Base-by-base conservation (phyloP, 2,113 vertebrate species). In the Potamarius usumacintae region DNA sequence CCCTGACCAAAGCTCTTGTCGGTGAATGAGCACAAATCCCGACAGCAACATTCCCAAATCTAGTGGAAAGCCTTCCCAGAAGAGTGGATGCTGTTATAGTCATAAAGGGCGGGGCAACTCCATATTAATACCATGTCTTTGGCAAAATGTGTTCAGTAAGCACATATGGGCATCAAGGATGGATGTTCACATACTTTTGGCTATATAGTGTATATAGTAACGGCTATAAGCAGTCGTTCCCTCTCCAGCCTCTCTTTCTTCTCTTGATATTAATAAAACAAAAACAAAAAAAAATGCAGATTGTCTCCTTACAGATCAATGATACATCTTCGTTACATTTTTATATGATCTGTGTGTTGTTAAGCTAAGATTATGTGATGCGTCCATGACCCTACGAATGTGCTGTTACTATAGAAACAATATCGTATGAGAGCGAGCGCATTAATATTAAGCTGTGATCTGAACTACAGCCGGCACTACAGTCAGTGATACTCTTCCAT, bases 351-450 rank as follows among this genome's bases (percentile, higher is more conserved):
- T 27, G 11, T 15, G 15, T 27, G 14, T 78, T 72, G 42, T 76
- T 53, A 78, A 2, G 25, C 25, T 79, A 9, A 18, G 14, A 30
- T 30, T 18, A 34, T 34, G 27, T 34, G 15, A 8, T 1, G 53
- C 34, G 2, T 53, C 50, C 76, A 78, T 6, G 52, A 9, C 5
- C 14, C 55, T 34, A 15, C 34, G 53, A 80, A 57, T 58, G 52
- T 58, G 27, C 78, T 15, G 76, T 79, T 79, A 79, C 76, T 80
- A 80, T 80, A 80, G 78, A 58, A 80, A 80, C 55, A 8, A 30
- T 53, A 15, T 18, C 12, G 14, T 55, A 78, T n/a, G 12, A 78
- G 53, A 20, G 10, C n/a, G 18, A 34, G 55, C 17, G 78, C 78
- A 80, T 34, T 58, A 80, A 80, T 58, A 80, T 57, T 57, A 80